Base-by-base conservation (phyloP, 1,140 invertebrate genomes). In the Drosophila azteca region DNA sequence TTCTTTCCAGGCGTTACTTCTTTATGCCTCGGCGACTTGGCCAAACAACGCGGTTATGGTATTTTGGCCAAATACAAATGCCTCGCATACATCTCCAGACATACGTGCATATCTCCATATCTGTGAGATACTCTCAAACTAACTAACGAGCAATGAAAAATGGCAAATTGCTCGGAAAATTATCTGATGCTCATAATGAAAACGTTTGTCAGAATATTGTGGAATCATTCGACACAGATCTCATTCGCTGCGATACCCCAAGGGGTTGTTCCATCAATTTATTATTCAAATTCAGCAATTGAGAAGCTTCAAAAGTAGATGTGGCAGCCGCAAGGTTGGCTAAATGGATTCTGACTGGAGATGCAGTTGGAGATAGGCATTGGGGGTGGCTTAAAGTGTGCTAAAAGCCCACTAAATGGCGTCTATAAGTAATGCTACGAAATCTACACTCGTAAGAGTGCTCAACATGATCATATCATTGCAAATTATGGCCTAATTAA, bases 111-210 rank as follows among this genome's bases (percentile, higher is more conserved):
- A 31, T 31, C 43, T 54, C n/a, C n/a, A n/a, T n/a, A 17, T 24
- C 35, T 44, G 31, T 46, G n/a, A 29, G 44, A 24, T 76, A 46
- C 58, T 59, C 51, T 24, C 46, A 58, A 71, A 55, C 55, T 55
- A 45, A 26, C 50, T 17, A 85, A 87, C 80, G 57, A 85, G 73
- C 76, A 48, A 63, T 84, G 77, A 85, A 84, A 87, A 85, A 84
- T 84, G 77, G 80, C 67, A 85, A 87, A 88, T 87, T 87, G 82
- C 58, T 77, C 49, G 83, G 71, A 79, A 88, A 88, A 87, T 83
- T 88, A 69, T 77, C 66, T 46, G 57, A 68, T 78, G 63, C 59
- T 83, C 67, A 88, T 89, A 88, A 88, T 88, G 76, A 74, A 88
- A 88, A 84, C 84, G 84, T 89, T 89, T 88, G 83, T 89, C 68